Evolutionary conservation across 1,140 invertebrate genomes (phyloP).

Genomic region (Euura lappo): DNA sequence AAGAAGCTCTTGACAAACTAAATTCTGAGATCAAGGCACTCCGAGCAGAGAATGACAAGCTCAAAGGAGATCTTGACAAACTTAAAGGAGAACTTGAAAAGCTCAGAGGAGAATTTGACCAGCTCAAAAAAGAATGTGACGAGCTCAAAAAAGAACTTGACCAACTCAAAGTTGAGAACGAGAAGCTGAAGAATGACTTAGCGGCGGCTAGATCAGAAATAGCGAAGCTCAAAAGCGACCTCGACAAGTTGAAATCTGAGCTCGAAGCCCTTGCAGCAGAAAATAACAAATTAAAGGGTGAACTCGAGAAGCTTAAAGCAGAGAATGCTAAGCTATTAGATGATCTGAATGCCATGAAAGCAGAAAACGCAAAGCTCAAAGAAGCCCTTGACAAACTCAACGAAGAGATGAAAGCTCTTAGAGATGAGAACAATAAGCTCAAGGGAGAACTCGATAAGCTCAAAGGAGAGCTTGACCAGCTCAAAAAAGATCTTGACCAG

Average conservation of each 20-base stretch:
- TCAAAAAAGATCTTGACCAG: conserved; percentile 21
- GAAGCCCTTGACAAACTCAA: conserved; percentile 13
- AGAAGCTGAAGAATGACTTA: conserved; percentile 18
- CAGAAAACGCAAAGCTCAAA: conserved; percentile 6
- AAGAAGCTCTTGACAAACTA: background rate
- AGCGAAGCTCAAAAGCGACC: conserved; percentile 15
- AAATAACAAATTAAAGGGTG: conserved; percentile 17
- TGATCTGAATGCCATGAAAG: conserved; percentile 12
- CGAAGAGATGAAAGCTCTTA: conserved; percentile 18
- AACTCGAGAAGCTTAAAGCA: conserved; percentile 15
- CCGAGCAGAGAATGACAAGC: conserved; percentile 20
- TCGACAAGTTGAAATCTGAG: conserved; percentile 3
- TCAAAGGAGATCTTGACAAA: background rate
- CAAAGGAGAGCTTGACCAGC: background rate
- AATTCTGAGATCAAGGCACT: conserved; percentile 13
- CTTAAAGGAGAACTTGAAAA: too few species aligned
- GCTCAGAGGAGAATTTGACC: background rate
- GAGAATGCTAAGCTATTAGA: conserved; percentile 9
- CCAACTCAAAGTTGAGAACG: conserved; percentile 25
- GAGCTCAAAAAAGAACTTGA: conserved; percentile 28
- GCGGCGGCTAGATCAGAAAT: conserved; percentile 11
- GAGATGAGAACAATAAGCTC: conserved; percentile 18
- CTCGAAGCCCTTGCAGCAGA: conserved; percentile 19
- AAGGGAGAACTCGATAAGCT: background rate
- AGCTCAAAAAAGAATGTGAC: conserved; percentile 33